Base-by-base conservation (phyloP, 2,113 vertebrate species). In the Struthio camelus region DNA sequence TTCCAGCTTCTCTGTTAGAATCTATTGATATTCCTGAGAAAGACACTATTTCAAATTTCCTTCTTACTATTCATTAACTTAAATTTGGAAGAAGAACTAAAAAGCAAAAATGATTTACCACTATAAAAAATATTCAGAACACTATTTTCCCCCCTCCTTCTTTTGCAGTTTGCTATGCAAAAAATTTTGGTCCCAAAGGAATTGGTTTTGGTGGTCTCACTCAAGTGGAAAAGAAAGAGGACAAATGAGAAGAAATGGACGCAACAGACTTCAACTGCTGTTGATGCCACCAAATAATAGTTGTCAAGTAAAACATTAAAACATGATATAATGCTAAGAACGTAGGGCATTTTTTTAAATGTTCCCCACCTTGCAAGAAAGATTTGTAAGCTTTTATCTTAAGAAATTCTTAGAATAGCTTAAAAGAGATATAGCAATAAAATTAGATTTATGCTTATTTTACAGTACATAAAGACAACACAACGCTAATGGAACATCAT, bases 141-240 rank as follows among this genome's bases (percentile, higher is more conserved):
- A 20, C 11, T 34, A 40, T 15, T 76, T 36, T 54, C 44, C 53
- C 76, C 32, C 22, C 25, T 76, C 14, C 20, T 91, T 94, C 59
- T 97, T 77, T 38, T 94, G 91, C 98, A 99, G 99, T 99, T 95
- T 99, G 99, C 95, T 99, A 99, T 1, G 99, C 99, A 80, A 99
- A 99, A 98, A 99, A 99, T 94, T 99, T 99, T 3, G 99, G 99
- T 28, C 99, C 99, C 6, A 99, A 99, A 95, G 99, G 99, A 80
- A 99, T 99, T 48, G 99, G 99, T 19, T 98, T 99, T 93, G 99
- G 99, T 51, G 99, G 99, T 82, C 98, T 98, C 14, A 99, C 99
- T 95, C 98, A 99, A 97, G 96, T 98, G 95, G 99, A 99, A 80
- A 98, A 99, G 85, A 97, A 98, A 66, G 97, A 98, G 70, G 98